Conservation (phyloP, 2,113 vertebrate species). For the Equus przewalskii region DNA sequence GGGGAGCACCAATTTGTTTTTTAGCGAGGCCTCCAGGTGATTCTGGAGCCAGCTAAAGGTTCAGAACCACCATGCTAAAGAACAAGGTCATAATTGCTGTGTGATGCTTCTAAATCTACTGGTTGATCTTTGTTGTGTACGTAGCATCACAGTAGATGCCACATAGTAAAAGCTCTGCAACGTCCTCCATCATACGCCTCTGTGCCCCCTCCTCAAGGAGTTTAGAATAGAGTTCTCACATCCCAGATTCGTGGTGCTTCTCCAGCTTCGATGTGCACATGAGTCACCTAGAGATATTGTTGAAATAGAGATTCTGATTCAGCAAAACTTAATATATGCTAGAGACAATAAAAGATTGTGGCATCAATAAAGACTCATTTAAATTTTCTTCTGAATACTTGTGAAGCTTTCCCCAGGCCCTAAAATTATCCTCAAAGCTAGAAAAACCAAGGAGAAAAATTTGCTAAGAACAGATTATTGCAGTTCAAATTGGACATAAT, state of each 20-base stretch:
- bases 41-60: background rate
- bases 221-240: background rate
- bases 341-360: background rate
- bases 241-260: background rate
- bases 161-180: background rate
- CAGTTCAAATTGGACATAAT: background rate
- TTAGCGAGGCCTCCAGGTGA: background rate
- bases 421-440: background rate
- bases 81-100: background rate
- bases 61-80: background rate
- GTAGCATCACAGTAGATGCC: background rate
- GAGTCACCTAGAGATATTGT: background rate
- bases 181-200: background rate
- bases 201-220: background rate
- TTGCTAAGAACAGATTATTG: background rate
- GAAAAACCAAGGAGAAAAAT: conserved; percentile 25
- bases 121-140: background rate
- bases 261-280: background rate
- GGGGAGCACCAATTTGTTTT: background rate
- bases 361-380: background rate
- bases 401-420: background rate
- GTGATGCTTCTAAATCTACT: background rate
- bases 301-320: background rate
- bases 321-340: background rate
- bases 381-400: conserved; percentile 18